Evolutionary conservation across 2,797 vertebrate species (phyloP), one percentile per base, ranked within the genome.

Genomic region (Chromobotia macracanthus): DNA sequence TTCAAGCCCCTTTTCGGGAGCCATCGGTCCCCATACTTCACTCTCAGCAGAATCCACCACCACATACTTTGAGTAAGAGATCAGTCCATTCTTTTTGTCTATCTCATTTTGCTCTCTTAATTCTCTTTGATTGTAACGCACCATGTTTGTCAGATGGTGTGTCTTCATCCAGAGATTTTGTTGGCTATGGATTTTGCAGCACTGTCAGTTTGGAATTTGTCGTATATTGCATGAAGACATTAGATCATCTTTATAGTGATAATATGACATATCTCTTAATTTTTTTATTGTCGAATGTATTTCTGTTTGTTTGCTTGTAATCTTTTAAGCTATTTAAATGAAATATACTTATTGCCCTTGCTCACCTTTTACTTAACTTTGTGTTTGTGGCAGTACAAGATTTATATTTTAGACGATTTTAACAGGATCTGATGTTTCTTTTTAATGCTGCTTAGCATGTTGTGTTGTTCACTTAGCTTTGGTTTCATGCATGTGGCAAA

Each of bases 21-120:
- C 87, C 89, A 87, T 56, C 65, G 86, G 64, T 92, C 90, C 90
- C 90, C 90, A 82, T 91, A 91, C 88, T 86, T 91, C 89, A 76
- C 82, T 81, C 83, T 86, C 81, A 91, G 89, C 94, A 93, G 93
- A 88, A 86, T 90, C 87, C 90, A 87, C 88, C 73, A 87, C 89
- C 66, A 35, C 87, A 80, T 51, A 87, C 88, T 88, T 89, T 92
- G 87, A 94, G 94, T 94, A 94, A 94, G 94, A 90, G 72, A 87
- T 87, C 86, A 90, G 68, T 81, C 13, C 82, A 81, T 84, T 82
- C 51, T 56, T 77, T 31, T 5, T 31, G n/a, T 61, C n/a, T n/a
- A n/a, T 31, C 31, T 31, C 31, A 31, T 31, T 58, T 76, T 82
- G 77, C 82, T 82, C 65, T 70, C 46, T 73, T 38, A 7, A 61